These are phyloP conservation scores for Crambe crambe DNA, from an alignment of 37 sponge, comb jelly and placozoan species.

Conservation along the genomic window DNA sequence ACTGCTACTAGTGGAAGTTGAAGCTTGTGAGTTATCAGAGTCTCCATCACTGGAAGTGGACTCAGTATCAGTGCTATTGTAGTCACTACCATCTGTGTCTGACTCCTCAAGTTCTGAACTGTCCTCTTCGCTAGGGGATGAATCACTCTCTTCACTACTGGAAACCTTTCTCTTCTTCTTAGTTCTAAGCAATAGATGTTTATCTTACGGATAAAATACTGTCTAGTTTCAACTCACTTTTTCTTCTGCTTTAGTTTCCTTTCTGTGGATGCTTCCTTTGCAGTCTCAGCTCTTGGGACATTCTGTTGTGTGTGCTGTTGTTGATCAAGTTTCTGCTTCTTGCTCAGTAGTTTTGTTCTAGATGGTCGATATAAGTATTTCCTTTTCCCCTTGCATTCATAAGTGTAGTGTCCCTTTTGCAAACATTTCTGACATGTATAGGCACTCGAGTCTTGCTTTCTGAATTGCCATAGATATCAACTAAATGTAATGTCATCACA, in stretches of 20 bases:
- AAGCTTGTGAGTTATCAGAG: conserved; percentile 4
- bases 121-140: conserved; percentile 11
- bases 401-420: conserved; percentile 84
- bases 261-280: neutral
- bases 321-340: conserved; percentile 10
- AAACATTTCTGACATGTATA: conserved; percentile 90
- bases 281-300: neutral
- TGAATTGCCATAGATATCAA: conserved; percentile 12
- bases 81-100: conserved; percentile 12
- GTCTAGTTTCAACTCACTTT: neutral
- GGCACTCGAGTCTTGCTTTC: conserved; percentile 73
- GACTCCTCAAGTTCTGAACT: neutral
- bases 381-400: conserved; percentile 82
- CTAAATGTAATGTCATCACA: neutral
- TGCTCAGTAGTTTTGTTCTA: conserved; percentile 63
- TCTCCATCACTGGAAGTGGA: neutral
- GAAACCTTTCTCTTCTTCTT: neutral
- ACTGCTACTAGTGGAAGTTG: neutral
- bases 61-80: neutral
- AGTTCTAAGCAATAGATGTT: neutral
- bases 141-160: conserved; percentile 21
- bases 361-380: conserved; percentile 79
- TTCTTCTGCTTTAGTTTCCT: conserved; percentile 14
- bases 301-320: too few relatives aligned
- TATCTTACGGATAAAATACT: neutral